These are phyloP conservation scores for Camponotus floridanus DNA, from an alignment of 1,140 invertebrate genomes.

Conservation along the genomic window DNA sequence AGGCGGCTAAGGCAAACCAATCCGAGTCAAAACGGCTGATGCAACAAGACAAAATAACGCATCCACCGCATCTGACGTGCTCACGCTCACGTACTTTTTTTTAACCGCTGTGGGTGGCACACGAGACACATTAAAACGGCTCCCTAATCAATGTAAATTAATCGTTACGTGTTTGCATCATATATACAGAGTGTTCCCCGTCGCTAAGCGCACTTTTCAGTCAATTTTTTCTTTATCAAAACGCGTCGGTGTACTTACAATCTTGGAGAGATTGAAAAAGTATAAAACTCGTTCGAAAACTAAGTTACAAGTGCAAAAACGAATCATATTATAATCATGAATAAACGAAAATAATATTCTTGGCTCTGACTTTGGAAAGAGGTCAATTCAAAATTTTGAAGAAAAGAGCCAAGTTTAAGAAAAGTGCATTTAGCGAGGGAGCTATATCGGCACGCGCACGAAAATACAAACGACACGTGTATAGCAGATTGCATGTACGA, in stretches of 20 bases:
- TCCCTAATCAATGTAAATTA: conserved; percentile 24
- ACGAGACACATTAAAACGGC: conserved; percentile 4
- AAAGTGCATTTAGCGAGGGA: not conserved
- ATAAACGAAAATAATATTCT: no score
- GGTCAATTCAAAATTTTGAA: no score
- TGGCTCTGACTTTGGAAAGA: no score
- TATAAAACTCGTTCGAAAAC: no score
- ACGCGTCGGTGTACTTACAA: not conserved
- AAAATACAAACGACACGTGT: not conserved
- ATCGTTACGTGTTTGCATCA: conserved; percentile 14
- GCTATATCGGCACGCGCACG: no score
- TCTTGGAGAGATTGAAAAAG: not conserved
- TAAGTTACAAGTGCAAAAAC: no score
- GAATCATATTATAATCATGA: no score
- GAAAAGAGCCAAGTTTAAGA: no score
- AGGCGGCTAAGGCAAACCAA: conserved; percentile 10
- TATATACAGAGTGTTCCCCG: not conserved
- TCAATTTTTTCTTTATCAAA: not conserved
- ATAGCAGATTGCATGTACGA: not conserved
- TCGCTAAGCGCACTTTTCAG: not conserved
- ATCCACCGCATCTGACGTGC: conserved; percentile 16
- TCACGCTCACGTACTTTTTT: conserved; percentile 13
- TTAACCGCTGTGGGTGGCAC: not conserved
- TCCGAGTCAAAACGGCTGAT: conserved; percentile 34
- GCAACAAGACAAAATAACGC: conserved; percentile 14